Base-by-base conservation (phyloP, 2,113 vertebrate genomes). In the Sander vitreus region DNA sequence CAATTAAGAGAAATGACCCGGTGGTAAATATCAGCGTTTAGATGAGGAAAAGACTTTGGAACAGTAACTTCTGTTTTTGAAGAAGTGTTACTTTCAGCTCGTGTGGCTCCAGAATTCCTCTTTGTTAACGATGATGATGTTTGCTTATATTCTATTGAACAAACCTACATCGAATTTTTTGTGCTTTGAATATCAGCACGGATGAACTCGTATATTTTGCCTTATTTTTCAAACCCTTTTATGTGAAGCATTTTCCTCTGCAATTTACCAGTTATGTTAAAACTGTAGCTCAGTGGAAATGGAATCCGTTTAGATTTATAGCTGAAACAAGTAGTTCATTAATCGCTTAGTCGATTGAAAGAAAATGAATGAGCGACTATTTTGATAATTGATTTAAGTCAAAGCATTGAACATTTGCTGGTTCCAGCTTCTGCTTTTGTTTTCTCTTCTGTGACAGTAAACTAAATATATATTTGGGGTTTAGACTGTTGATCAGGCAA, bases 41-140 rank as follows among this genome's bases (percentile, higher is more conserved):
- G 62, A 45, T 11, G 15, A 10, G 5, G 4, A 1, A n/a, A 57
- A 45, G 18, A 10, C 4, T 60, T 68, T 54, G 3, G 36, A 23
- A 70, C 33, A n/a, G 25, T 79, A 23, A 33, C 77, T 58, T 16
- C 39, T 65, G 39, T 6, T 73, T 73, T 58, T 58, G 27, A 59
- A 48, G 27, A 64, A 36, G 47, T 50, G n/a, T 33, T 43, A 53
- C 3, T 67, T 30, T 83, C 43, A 27, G n/a, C 36, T 48, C n/a
- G 55, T 5, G 19, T 59, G 36, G 53, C 51, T 55, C 9, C 18
- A 68, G 23, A 27, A 27, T 45, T 21, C 1, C 3, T n/a, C 4
- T 65, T 64, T 23, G 15, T 13, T 55, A 30, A 16, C 39, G 2
- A 39, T 58, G 12, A n/a, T 5, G 18, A 5, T 60, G 13, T 36